Evolutionary conservation across 23 tunicate genomes (phyloP), one percentile per base, ranked within the genome.

Genomic region (Oikopleura vanhoeffeni): DNA sequence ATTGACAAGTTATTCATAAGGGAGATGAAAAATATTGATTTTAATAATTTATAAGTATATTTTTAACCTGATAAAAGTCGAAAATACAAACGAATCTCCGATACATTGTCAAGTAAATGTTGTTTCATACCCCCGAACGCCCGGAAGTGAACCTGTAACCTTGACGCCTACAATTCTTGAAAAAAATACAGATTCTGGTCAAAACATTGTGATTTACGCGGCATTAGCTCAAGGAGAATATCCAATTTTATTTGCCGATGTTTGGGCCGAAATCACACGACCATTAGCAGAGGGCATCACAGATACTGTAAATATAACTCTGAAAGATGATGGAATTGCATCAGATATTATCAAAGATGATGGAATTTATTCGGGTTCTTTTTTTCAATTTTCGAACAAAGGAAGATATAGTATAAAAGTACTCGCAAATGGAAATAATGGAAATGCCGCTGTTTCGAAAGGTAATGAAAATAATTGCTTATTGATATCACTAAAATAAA

Each of bases 351-450:
- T 89, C 24, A 87, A 87, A 34, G 83, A 92, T 76, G 97, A 92
- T 49, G 97, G 97, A 39, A 88, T 92, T 34, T 92, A 92, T 84
- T 89, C 97, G 0, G 97, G 88, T 32, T 89, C 87, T 84, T 92
- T 92, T 67, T 86, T 84, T 8, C 83, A 86, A 49, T 89, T 92
- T 67, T 89, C 92, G 39, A 18, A 84, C 76, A 40, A 76, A 40
- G 97, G 97, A 86, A 85, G 97, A 89, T 92, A 92, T 83, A 92
- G 83, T 40, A 91, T 92, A 0, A 92, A 92, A 88, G 97, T 89
- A 38, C 27, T 18, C 27, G 79, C 79, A 4, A 71, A 71, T 71
- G 79, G 79, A 30, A 30, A 71, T 71, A 71, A 71, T 30, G 79
- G 79, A 32, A 71, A 71, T 18, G 79, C 79, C 4, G 79, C 35